These are phyloP conservation scores for Allygus modestus DNA, from an alignment of 2,888 invertebrate species.

Conservation along the genomic window DNA sequence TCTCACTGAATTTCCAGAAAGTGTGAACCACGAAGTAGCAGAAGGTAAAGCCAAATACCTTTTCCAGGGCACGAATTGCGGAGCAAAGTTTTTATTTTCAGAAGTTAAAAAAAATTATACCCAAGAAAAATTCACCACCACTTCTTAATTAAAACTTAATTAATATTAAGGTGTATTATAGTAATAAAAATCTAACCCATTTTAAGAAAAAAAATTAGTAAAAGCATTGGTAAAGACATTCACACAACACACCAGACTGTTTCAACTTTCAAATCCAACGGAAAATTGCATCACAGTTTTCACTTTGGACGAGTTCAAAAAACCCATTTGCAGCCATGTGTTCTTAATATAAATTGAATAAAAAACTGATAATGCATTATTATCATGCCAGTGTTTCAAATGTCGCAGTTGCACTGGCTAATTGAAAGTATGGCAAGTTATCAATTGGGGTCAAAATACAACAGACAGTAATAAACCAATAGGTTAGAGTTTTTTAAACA, in stretches of 20 bases:
- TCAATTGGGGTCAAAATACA: neutral
- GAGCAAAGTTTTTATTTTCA: no score
- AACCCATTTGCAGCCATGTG: neutral
- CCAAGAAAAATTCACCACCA: no score
- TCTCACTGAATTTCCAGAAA: no score
- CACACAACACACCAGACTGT: neutral
- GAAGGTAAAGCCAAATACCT: no score
- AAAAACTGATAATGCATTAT: conserved; percentile 28
- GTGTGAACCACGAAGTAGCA: no score
- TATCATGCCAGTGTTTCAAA: neutral
- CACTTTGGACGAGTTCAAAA: neutral
- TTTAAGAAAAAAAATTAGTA: no score
- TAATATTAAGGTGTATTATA: no score
- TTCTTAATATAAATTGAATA: neutral
- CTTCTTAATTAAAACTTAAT: no score
- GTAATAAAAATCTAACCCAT: no score
- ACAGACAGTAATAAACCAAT: conserved; percentile 13
- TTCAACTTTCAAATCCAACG: conserved; percentile 12
- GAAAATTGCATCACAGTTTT: conserved; percentile 13
- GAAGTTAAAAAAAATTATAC: no score
- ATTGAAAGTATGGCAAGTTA: conserved; percentile 13
- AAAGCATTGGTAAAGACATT: no score
- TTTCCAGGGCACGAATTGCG: no score
- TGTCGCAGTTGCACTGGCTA: conserved; percentile 35
- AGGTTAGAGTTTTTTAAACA: neutral